A percentile compares a stretch with the other conserved stretches of the same genome.
Conservation (phyloP, 35 echinoderm and acorn worm species). For the Amphiura filiformis region DNA sequence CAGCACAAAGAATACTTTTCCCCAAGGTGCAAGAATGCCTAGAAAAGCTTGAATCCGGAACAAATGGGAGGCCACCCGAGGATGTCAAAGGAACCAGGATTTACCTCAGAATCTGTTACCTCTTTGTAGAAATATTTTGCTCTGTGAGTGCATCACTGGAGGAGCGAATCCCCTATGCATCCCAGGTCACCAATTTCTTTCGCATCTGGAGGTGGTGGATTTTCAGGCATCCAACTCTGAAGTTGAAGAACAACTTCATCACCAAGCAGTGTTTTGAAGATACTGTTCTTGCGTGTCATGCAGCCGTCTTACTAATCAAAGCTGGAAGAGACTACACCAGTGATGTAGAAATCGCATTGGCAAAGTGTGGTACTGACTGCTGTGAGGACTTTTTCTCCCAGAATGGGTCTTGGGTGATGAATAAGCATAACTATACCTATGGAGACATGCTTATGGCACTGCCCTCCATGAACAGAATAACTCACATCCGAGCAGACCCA, state of each 20-base stretch:
- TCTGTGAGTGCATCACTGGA: constrained; percentile 4
- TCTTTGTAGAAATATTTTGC: constrained; percentile 19
- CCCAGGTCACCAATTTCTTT: not conserved
- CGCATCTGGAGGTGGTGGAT: constrained; percentile 15
- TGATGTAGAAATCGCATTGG: not conserved
- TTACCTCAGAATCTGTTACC: not conserved
- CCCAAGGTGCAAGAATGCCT: not conserved
- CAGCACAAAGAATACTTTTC: constrained; percentile 10
- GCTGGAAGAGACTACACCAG: not conserved
- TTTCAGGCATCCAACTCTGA: not conserved
- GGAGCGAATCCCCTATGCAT: not conserved
- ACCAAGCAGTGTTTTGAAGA: not conserved
- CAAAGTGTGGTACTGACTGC: constrained; percentile 17
- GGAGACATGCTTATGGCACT: not conserved
- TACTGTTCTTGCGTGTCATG: not conserved
- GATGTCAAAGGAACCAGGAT: not conserved
- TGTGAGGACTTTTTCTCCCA: constrained; percentile 2
- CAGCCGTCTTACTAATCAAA: not conserved
- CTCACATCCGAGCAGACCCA: not conserved
- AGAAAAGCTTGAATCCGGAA: not conserved
- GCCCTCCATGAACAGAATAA: not conserved
- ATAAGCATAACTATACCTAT: not conserved
- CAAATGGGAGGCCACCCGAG: too few relatives aligned
- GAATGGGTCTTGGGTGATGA: not conserved
- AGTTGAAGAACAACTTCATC: not conserved